These are phyloP conservation scores for Diachrysia chrysitis DNA, from an alignment of 2,888 invertebrate genomes.

Conservation along the genomic window DNA sequence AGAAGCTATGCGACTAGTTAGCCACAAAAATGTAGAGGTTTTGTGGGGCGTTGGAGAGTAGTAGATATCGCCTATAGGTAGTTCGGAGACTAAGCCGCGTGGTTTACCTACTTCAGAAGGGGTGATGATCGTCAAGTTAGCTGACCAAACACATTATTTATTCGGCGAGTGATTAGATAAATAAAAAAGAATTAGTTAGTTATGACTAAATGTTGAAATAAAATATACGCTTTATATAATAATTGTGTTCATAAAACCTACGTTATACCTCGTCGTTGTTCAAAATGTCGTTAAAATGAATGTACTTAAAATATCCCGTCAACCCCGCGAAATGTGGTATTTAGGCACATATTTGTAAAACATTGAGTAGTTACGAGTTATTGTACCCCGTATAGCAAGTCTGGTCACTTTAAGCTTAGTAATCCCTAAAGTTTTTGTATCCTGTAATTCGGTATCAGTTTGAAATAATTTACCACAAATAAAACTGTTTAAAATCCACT, in stretches of 20 bases:
- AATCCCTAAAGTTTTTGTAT: slow-evolving; percentile 19
- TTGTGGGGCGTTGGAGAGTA: slow-evolving; percentile 21
- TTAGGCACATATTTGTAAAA: slow-evolving; percentile 6
- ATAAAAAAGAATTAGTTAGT: slow-evolving; percentile 19
- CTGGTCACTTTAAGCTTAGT: neutral
- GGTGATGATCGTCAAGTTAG: slow-evolving; percentile 30
- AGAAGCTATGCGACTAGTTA: slow-evolving; percentile 14
- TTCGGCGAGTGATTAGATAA: slow-evolving; percentile 17
- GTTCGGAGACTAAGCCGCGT: slow-evolving; percentile 31
- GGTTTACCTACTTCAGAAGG: slow-evolving; percentile 5
- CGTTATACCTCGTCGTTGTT: slow-evolving; percentile 26
- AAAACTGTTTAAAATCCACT: slow-evolving; percentile 25
- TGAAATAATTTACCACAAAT: slow-evolving; percentile 15
- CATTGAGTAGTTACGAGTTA: neutral
- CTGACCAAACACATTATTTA: slow-evolving; percentile 28
- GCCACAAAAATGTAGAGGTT: slow-evolving; percentile 32
- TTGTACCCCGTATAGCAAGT: slow-evolving; percentile 1
- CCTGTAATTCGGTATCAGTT: slow-evolving; percentile 24
- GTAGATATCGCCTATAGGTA: slow-evolving; percentile 16
- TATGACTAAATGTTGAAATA: slow-evolving; percentile 25
- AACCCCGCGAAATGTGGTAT: neutral
- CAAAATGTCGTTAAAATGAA: slow-evolving; percentile 15
- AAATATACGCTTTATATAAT: slow-evolving; percentile 34
- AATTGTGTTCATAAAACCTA: slow-evolving; percentile 51
- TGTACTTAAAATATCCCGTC: slow-evolving; percentile 11